These are phyloP conservation scores for Parochlus steinenii DNA, from an alignment of 2,888 invertebrate genomes.

Conservation along the genomic window DNA sequence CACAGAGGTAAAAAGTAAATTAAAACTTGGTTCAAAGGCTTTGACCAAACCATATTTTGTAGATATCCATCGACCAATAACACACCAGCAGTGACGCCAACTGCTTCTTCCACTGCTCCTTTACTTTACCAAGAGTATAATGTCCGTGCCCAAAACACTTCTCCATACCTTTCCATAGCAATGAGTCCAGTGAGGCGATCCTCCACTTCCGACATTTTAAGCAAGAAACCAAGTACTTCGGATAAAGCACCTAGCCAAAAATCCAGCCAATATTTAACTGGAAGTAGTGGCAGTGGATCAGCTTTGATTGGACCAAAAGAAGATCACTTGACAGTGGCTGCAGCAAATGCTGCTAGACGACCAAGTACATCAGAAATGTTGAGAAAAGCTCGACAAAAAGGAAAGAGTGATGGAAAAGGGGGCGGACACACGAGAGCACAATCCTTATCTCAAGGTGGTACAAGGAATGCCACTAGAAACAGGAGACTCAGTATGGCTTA, in stretches of 20 bases:
- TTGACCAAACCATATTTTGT: no score
- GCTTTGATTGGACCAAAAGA: not conserved
- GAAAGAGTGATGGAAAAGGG: conserved; percentile 23
- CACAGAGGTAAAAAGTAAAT: conserved; percentile 25
- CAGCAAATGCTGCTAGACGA: conserved; percentile 21
- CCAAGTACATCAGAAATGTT: conserved; percentile 29
- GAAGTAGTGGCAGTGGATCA: conserved; percentile 1
- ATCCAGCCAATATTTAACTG: conserved; percentile 3
- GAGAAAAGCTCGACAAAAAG: conserved; percentile 26
- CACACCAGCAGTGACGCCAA: conserved; percentile 8
- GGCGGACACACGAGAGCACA: conserved; percentile 24
- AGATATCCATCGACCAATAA: conserved; percentile 8
- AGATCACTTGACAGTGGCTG: not conserved
- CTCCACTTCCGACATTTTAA: conserved; percentile 28
- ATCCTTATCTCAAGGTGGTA: conserved; percentile 28
- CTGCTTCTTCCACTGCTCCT: conserved; percentile 6
- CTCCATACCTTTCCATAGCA: conserved; percentile 23
- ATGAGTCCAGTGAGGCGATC: conserved; percentile 22
- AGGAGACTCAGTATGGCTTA: conserved; percentile 30
- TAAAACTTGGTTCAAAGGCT: no score
- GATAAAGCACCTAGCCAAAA: conserved; percentile 3
- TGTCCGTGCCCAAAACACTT: conserved; percentile 20
- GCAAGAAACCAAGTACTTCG: conserved; percentile 16
- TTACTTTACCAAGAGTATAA: conserved; percentile 9
- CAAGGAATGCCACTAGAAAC: conserved; percentile 18